Evolutionary conservation across 1,140 invertebrate genomes (phyloP), one percentile per base, ranked within the genome.

Genomic region (Ips typographus): DNA sequence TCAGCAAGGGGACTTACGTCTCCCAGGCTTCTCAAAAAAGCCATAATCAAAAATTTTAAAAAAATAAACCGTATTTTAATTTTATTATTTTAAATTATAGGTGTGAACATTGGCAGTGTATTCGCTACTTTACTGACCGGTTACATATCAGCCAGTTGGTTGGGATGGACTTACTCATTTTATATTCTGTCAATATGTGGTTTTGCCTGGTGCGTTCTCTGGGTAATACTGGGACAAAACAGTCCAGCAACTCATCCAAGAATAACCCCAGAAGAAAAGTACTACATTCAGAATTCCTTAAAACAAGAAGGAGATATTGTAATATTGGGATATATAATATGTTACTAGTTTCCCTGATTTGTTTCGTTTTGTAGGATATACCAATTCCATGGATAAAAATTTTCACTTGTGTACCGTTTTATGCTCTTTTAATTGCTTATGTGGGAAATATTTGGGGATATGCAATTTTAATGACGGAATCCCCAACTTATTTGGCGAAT

Each of bases 401-500:
- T 59, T 40, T 68, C 7, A 65, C 60, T 36, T 65, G 49, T 59
- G 43, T 63, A 42, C 65, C 66, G 36, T 47, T 72, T 40, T 68
- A 57, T 42, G 47, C 66, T 5, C 4, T 69, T 6, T 1, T 69
- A 7, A 8, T 94, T 0, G 88, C 86, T 0, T 92, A 97, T 76
- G 91, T 92, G 78, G 89, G 91, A 0, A 91, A 95, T 76, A 93
- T 93, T 76, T 98, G 94, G 94, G 94, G 94, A 1, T 94, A 93
- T 76, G 95, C 94, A 82, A 96, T 92, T 2, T 84, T 98, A 51
- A 83, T 98, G 53, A 95, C 94, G 0, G 89, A 95, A 80, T 89
- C 98, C 71, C 96, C 96, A 0, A 91, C 88, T 1, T 99, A 95
- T 77, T 89, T 98, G 38, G 51, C 63, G 6, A 65, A 65, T 37